Base-by-base conservation (phyloP, 2,113 vertebrate genomes). In the Serilophus lunatus region DNA sequence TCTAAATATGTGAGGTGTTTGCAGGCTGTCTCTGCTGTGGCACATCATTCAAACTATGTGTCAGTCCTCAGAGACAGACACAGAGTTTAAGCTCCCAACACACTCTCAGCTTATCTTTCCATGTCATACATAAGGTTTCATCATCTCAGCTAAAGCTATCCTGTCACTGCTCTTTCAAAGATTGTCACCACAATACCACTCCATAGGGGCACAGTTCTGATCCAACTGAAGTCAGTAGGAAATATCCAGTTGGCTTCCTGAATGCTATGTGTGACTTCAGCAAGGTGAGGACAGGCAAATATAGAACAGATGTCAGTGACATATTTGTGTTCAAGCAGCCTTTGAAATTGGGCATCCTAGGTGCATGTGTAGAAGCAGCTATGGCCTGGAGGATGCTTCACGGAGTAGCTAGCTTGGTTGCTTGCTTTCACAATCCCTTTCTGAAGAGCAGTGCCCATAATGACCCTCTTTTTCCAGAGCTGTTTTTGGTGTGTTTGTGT, bases 231-330 rank as follows among this genome's bases (percentile, higher is more conserved):
- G 56, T 78, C 85, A 71, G 49, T 45, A 93, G 76, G 69, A 90
- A 81, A 80, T 90, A 88, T 70, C 72, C 80, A 83, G 35, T 91
- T 88, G 69, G 94, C 59, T 90, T 95, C 82, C 88, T 88, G 82
- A 86, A 51, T 4, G 13, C 63, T 17, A 5, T 19, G 76, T 14
- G 6, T 93, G 74, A 86, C 76, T 95, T 93, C 44, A 88, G 49
- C 2, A 6, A 88, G 65, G 47, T 81, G 71, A 92, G 82, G 76
- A 56, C 29, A 59, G 40, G 40, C 64, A 81, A 96, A 94, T 90
- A 63, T 33, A 78, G 85, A 77, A 63, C 50, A 75, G 68, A 13
- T 79, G 71, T 75, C 24, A 22, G 59, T 64, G 72, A 71, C 0
- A 6, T 78, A 64, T 31, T 20, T 50, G 49, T 70, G 42, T 72